A percentile compares a stretch with the other conserved stretches of the same genome.
These are phyloP conservation scores for Chelonus formosanus DNA, from an alignment of 2,888 invertebrate species.

Conservation along the genomic window DNA sequence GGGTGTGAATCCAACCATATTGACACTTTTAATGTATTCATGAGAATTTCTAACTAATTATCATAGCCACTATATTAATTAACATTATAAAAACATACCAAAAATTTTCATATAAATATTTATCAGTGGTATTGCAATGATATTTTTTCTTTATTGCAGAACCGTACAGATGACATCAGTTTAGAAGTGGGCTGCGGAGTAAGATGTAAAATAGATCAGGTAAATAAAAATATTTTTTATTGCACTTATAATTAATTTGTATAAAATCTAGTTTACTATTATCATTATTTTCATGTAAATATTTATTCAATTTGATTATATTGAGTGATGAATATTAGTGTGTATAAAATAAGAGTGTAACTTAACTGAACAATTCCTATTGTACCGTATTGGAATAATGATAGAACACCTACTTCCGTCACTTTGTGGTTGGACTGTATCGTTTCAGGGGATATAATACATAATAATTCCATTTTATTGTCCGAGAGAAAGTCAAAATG, in stretches of 20 bases:
- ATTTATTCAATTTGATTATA: background rate
- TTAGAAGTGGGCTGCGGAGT: constrained; percentile 74
- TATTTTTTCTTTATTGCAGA: constrained; percentile 67
- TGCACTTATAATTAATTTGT: no score
- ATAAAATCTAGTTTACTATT: no score
- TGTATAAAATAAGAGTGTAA: background rate
- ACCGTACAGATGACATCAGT: constrained; percentile 75
- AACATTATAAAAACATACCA: background rate
- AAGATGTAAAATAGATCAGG: constrained; percentile 78
- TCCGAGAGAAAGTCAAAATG: background rate
- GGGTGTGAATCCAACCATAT: constrained; percentile 53
- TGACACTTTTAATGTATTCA: constrained; percentile 8
- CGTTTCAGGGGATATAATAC: constrained; percentile 40
- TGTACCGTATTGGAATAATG: constrained; percentile 41
- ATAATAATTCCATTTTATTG: constrained; percentile 27
- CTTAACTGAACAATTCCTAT: no score
- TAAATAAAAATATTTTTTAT: constrained; percentile 58
- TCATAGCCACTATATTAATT: background rate
- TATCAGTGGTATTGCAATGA: no score
- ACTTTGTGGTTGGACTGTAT: constrained; percentile 43
- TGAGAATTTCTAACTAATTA: constrained; percentile 33
- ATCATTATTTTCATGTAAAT: background rate
- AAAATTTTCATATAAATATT: no score
- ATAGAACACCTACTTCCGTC: constrained; percentile 55
- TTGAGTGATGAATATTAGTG: constrained; percentile 12